Percentiles rank a stretch among this genome's conserved stretches.
Evolutionary conservation across 2,113 vertebrate genomes (phyloP).

Genomic region (Nothobranchius kuhntae): DNA sequence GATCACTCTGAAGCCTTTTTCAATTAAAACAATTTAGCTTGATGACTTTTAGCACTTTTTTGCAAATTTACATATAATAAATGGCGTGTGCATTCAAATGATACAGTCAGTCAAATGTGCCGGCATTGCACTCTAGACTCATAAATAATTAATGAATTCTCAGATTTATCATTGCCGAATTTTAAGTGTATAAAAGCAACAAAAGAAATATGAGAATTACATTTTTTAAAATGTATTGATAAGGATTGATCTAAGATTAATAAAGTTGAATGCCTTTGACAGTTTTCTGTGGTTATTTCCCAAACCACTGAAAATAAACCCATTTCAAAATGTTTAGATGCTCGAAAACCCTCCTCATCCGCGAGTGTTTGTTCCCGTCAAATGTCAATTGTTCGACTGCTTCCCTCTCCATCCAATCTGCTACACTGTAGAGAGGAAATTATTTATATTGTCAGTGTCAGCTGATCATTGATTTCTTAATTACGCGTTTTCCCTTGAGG

Average conservation of each 20-base stretch:
- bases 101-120: background rate
- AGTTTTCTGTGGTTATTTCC: constrained; percentile 9
- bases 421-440: constrained; percentile 51
- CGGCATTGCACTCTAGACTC: too few species aligned
- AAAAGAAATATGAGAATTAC: too few species aligned
- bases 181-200: too few species aligned
- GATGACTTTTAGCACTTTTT: background rate
- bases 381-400: constrained; percentile 28
- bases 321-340: background rate
- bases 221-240: too few species aligned
- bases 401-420: constrained; percentile 17
- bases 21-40: background rate
- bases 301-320: constrained; percentile 17
- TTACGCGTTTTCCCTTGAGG: constrained; percentile 66
- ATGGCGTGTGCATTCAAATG: constrained; percentile 13
- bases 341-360: background rate
- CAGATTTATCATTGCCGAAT: background rate
- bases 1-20: constrained; percentile 18
- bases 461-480: constrained; percentile 75
- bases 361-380: background rate
- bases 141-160: background rate
- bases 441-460: constrained; percentile 68
- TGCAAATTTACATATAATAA: constrained; percentile 2
- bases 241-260: too few species aligned
- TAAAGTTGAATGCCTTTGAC: too few species aligned